Percentiles rank a stretch among this genome's conserved stretches.
These are phyloP conservation scores for Papilio elwesi DNA, from an alignment of 2,888 invertebrate species.

Conservation along the genomic window DNA sequence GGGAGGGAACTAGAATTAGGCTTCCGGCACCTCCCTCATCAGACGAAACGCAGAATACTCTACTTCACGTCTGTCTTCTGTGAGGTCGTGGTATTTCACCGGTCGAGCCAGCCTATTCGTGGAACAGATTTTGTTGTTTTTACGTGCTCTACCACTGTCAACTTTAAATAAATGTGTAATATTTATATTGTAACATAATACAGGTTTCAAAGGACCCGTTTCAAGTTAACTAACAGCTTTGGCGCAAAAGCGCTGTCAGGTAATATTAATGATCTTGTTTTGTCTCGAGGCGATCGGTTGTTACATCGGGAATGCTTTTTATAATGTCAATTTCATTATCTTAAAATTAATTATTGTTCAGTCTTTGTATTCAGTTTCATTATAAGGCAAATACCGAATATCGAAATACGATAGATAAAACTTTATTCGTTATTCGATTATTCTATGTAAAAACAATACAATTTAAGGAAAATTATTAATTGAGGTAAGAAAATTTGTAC, in stretches of 20 bases:
- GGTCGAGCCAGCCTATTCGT: too few relatives aligned
- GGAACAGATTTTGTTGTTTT: too few relatives aligned
- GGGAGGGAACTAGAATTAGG: too few relatives aligned
- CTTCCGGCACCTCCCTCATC: too few relatives aligned
- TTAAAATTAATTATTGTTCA: conserved; percentile 1
- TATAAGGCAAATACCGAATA: not conserved
- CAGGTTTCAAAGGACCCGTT: not conserved
- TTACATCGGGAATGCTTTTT: conserved; percentile 4
- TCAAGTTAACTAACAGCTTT: conserved; percentile 1
- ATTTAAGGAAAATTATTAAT: too few relatives aligned
- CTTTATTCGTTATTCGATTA: not conserved
- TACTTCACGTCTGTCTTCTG: too few relatives aligned
- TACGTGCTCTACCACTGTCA: too few relatives aligned
- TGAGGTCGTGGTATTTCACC: too few relatives aligned
- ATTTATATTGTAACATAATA: conserved; percentile 2
- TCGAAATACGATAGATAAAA: not conserved
- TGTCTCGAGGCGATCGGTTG: conserved; percentile 7
- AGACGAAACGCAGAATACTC: too few relatives aligned
- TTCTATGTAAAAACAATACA: too few relatives aligned
- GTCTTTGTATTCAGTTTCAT: not conserved
- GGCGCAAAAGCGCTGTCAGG: not conserved
- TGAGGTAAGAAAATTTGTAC: too few relatives aligned
- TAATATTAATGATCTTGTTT: not conserved
- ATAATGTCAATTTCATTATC: conserved; percentile 11
- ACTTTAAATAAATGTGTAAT: not conserved